phyloP scores from a whole-genome alignment of 92 coral and sea anemone species.

The Porites evermanni region DNA sequence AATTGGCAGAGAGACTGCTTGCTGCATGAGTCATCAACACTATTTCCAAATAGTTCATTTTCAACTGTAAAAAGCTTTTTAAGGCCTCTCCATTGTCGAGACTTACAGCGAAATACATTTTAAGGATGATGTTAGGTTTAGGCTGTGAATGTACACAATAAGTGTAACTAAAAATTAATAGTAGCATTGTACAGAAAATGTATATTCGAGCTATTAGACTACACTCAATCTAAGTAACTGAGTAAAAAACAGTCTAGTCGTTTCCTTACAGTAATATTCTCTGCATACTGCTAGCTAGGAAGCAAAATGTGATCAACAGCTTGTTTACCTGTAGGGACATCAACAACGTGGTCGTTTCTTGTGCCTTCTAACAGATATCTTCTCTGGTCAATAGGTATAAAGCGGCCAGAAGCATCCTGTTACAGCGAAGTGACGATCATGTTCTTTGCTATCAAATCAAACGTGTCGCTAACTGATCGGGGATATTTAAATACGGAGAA shows the following conservation, averaged over 20 bases:
- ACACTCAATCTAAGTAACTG: neutral
- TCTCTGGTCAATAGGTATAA: neutral
- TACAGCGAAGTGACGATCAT: too few relatives aligned
- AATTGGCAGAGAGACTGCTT: conserved; percentile 36
- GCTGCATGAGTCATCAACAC: conserved; percentile 47
- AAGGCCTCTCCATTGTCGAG: conserved; percentile 45
- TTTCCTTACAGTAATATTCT: neutral
- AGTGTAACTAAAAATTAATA: too few relatives aligned
- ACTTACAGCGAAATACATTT: neutral
- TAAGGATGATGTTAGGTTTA: too few relatives aligned
- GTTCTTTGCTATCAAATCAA: too few relatives aligned
- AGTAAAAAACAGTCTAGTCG: neutral
- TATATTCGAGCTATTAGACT: neutral
- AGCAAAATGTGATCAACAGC: neutral
- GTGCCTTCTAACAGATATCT: neutral
- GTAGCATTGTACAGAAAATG: neutral
- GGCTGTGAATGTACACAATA: too few relatives aligned
- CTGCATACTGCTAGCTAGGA: neutral
- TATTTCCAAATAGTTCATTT: conserved; percentile 30
- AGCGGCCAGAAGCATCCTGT: neutral
- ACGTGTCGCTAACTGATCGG: too few relatives aligned
- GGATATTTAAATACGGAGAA: too few relatives aligned
- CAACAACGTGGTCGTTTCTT: neutral
- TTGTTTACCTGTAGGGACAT: conserved; percentile 7
- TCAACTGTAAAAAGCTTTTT: conserved; percentile 19